Evolutionary conservation across 23 tunicate species (phyloP).

Genomic region (Diplosoma virens): DNA sequence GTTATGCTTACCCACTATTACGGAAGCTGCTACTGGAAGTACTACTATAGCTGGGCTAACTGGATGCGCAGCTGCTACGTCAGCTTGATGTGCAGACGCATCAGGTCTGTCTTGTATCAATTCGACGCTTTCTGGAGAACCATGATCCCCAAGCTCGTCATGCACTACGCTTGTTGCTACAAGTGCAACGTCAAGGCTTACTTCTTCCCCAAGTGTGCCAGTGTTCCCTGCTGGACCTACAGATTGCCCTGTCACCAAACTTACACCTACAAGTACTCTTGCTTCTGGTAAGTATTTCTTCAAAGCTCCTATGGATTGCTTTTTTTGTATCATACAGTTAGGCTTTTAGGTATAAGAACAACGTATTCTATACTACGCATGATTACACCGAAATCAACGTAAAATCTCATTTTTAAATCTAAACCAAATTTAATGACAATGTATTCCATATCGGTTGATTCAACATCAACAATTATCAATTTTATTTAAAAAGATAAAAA

Average conservation of each 20-base stretch:
- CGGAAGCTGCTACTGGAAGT: constrained; percentile 38
- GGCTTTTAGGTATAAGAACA: too few species aligned
- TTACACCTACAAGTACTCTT: constrained; percentile 34
- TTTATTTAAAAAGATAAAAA: too few species aligned
- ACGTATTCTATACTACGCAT: too few species aligned
- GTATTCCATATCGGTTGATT: too few species aligned
- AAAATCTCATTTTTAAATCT: too few species aligned
- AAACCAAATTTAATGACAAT: too few species aligned
- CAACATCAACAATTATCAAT: too few species aligned
- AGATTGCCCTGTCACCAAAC: constrained; percentile 9
- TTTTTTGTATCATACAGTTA: too few species aligned
- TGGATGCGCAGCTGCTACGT: constrained; percentile 26
- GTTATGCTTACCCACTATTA: constrained; percentile 20
- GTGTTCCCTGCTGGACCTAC: constrained; percentile 27
- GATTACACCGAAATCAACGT: too few species aligned
- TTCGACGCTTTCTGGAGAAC: constrained; percentile 38
- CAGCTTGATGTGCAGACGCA: not conserved
- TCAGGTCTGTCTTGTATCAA: constrained; percentile 6
- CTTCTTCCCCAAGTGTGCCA: constrained; percentile 21
- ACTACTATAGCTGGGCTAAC: not conserved
- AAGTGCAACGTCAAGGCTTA: constrained; percentile 17
- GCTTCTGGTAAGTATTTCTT: constrained; percentile 35
- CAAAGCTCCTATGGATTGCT: too few species aligned
- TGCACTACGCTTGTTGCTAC: constrained; percentile 41
- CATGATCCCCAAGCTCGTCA: constrained; percentile 29